Base-by-base conservation (phyloP, 2,888 invertebrate genomes). In the Zele albiditarsus region DNA sequence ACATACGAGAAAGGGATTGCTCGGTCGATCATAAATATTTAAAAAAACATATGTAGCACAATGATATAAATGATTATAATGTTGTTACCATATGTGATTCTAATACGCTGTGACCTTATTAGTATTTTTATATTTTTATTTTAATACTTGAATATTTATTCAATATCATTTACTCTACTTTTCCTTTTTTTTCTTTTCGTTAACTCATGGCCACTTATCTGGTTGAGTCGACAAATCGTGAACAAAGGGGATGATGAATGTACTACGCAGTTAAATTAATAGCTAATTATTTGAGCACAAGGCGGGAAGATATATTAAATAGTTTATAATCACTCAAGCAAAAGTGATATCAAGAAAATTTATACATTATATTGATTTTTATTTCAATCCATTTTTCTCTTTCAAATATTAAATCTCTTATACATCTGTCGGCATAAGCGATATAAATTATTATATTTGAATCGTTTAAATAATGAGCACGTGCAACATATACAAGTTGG, bases 401-500 rank as follows among this genome's bases (percentile, higher is more conserved):
- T 46, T 67, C 16, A 12, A 6, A 27, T 16, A 28, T 27, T 23
- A 46, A 46, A 67, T 49, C 46, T 46, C 31, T 2, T 27, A 27
- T n/a, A 42, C 67, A 46, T 42, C 16, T 46, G 49, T 46, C 16
- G 14, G 53, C 20, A 20, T 20, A n/a, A 8, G 20, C 20, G 5
- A 20, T 53, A 53, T 53, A 8, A n/a, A 53, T 20, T 53, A 53
- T 20, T 25, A 25, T n/a, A 46, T 66, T 66, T 49, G 49, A 49
- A 67, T 67, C 20, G 28, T 46, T 23, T 67, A 67, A 67, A 53
- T 53, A 16, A 20, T 49, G 76, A 79, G 80, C 84, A 82, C 81
- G 83, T 84, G 84, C 80, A 80, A 81, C 79, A 66, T 78, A 80
- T 77, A 77, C 78, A 80, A 79, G 75, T 77, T 82, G 28, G 27